A percentile compares a stretch with the other conserved stretches of the same genome.
phyloP scores from a whole-genome alignment of 1,140 invertebrate species.

The Musca domestica region DNA sequence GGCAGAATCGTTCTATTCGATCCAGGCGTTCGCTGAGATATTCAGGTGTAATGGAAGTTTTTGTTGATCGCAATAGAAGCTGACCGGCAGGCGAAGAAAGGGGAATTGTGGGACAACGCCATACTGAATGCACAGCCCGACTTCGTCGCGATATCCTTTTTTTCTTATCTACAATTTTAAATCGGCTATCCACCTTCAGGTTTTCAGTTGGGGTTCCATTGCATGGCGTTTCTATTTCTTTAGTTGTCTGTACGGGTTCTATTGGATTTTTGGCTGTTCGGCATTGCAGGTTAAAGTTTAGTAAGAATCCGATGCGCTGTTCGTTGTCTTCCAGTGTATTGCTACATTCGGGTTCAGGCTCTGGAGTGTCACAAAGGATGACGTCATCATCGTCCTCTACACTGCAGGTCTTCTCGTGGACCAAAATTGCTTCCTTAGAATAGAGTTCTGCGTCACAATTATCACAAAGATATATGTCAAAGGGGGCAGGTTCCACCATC shows the following conservation, averaged over 20 bases:
- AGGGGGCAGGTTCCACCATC: conserved; percentile 58
- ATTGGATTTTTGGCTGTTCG: conserved; percentile 2
- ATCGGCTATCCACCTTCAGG: conserved; percentile 34
- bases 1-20: conserved; percentile 57
- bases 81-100: conserved; percentile 62
- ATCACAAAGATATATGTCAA: conserved; percentile 72
- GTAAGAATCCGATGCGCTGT: conserved; percentile 43
- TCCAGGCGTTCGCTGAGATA: conserved; percentile 59
- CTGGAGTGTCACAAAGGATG: conserved; percentile 49
- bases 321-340: conserved; percentile 41
- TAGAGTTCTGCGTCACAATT: conserved; percentile 67
- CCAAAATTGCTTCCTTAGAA: conserved; percentile 59
- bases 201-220: neutral
- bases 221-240: neutral
- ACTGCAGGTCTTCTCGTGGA: conserved; percentile 59
- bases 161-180: conserved; percentile 35
- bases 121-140: conserved; percentile 54
- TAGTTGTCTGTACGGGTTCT: neutral
- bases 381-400: conserved; percentile 48
- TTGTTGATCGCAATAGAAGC: conserved; percentile 56
- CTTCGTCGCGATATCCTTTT: conserved; percentile 54
- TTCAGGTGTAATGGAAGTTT: conserved; percentile 55
- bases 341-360: conserved; percentile 32
- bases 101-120: conserved; percentile 57
- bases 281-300: conserved; percentile 46